Conservation (phyloP, 1,140 invertebrate species). For the Cylas formicarius region DNA sequence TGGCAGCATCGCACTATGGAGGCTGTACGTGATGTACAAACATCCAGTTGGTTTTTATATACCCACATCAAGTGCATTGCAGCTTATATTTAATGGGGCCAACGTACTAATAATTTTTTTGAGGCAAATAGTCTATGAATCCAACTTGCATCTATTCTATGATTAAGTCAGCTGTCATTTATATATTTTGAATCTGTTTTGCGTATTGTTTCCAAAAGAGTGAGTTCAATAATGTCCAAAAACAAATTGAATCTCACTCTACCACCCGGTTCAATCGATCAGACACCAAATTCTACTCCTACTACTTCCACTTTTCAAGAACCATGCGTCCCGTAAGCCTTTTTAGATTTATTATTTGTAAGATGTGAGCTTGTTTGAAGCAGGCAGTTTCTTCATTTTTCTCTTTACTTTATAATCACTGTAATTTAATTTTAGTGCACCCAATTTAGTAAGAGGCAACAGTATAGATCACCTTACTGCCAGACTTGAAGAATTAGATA, state of each 20-base stretch:
- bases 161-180: too few relatives aligned
- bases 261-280: slow-evolving; percentile 78
- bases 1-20: too few relatives aligned
- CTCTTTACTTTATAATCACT: slow-evolving; percentile 6
- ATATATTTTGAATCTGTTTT: too few relatives aligned
- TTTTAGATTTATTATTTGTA: slow-evolving; percentile 1
- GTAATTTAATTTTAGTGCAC: slow-evolving; percentile 35
- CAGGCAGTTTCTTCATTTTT: background rate
- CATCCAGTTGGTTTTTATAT: too few relatives aligned
- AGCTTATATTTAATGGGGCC: too few relatives aligned
- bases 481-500: slow-evolving; percentile 74
- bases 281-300: slow-evolving; percentile 61
- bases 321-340: slow-evolving; percentile 31
- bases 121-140: too few relatives aligned
- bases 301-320: slow-evolving; percentile 43
- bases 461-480: slow-evolving; percentile 83
- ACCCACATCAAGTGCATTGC: too few relatives aligned
- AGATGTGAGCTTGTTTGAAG: slow-evolving; percentile 1
- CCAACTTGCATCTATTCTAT: too few relatives aligned
- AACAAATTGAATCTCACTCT: slow-evolving; percentile 89
- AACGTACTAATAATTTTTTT: too few relatives aligned
- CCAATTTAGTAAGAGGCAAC: slow-evolving; percentile 56
- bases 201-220: too few relatives aligned
- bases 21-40: too few relatives aligned
- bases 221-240: slow-evolving; percentile 83